Evolutionary conservation across 2,888 invertebrate genomes (phyloP), one percentile per base, ranked within the genome.

Genomic region (Tipula helvola): DNA sequence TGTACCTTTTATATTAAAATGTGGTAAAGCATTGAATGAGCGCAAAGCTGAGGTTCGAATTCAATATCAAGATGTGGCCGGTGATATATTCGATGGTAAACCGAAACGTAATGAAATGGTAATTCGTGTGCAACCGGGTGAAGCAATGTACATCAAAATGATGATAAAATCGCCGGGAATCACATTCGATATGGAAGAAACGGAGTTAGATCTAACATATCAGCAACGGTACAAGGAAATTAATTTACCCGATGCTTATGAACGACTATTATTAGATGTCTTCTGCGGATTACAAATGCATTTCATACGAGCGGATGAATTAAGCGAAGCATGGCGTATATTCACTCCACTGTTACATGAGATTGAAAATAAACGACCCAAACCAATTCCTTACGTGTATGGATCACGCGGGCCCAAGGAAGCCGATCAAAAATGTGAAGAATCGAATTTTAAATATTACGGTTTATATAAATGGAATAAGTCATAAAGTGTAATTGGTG

Each of bases 211-310:
- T 92, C 93, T 99, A 12, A 99, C 99, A 0, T 99, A 99, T 90
- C 96, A 96, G 88, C 94, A 94, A 90, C 94, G 99, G 89, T 99
- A 99, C 91, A 95, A 96, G 92, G 98, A 97, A 90, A 91, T 93
- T 18, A 92, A 93, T 88, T 88, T 99, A 88, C 99, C 99, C 1
- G 99, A 99, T 92, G 99, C 99, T 2, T 99, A 99, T 91, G 99
- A 99, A 91, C 94, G 99, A 88, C 93, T 99, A 87, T 97, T 99
- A 89, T 92, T 99, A 88, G 99, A 99, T 91, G 99, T 99, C 0
- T 99, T 99, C 91, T 97, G 97, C 90, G 99, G 99, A 44, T 98
- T 97, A 10, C 99, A 99, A 93, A 99, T 99, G 96, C 98, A 99
- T 92, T 99, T 99, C 92, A 99, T 99, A 0, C 95, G 99, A 86